These are phyloP conservation scores for Zele albiditarsus DNA, from an alignment of 2,888 invertebrate species.

Conservation along the genomic window DNA sequence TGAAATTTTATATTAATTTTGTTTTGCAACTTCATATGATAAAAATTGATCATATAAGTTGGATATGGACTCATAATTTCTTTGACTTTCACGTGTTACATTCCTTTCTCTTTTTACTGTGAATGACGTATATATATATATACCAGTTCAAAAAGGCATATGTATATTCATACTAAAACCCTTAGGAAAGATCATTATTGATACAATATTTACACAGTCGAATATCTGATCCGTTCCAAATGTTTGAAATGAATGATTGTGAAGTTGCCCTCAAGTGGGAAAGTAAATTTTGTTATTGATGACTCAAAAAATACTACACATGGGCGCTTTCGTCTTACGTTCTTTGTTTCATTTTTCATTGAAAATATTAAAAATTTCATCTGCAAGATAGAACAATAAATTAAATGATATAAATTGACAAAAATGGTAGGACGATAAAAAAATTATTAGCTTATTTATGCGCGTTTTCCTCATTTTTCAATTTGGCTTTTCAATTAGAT, in stretches of 20 bases:
- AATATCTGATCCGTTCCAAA: conserved; percentile 36
- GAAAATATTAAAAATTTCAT: background rate
- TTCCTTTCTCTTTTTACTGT: conserved; percentile 42
- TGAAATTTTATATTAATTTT: conserved; percentile 44
- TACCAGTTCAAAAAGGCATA: conserved; percentile 6
- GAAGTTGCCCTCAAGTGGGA: background rate
- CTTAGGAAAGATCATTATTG: conserved; percentile 47
- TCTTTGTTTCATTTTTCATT: background rate
- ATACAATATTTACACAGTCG: conserved; percentile 48
- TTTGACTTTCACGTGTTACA: conserved; percentile 41
- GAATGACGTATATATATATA: conserved; percentile 17
- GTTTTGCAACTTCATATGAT: conserved; percentile 43
- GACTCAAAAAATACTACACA: background rate
- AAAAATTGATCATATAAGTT: conserved; percentile 40
- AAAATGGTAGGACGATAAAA: background rate
- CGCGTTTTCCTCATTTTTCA: background rate
- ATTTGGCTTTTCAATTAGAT: background rate
- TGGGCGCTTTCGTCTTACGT: background rate
- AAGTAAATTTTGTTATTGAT: background rate
- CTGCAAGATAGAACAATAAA: background rate
- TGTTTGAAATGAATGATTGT: background rate
- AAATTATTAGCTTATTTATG: background rate
- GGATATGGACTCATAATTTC: conserved; percentile 49
- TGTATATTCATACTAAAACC: conserved; percentile 45
- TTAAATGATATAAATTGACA: background rate